phyloP scores from a whole-genome alignment of 1,140 invertebrate species.

The Lethrus apterus region DNA sequence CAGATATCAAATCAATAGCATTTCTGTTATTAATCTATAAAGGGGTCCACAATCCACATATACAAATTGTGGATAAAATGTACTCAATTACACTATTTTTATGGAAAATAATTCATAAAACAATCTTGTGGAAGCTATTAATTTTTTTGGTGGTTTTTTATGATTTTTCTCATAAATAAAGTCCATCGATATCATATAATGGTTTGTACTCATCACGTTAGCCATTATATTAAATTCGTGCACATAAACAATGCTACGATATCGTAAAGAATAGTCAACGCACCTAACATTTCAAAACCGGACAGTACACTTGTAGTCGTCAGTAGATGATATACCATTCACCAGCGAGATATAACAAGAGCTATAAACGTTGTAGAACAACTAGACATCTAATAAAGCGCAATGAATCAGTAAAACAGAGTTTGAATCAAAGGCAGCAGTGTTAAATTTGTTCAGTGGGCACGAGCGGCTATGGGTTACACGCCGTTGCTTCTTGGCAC shows the following conservation, averaged over 20 bases:
- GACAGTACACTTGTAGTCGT: conserved; percentile 6
- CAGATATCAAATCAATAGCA: too few species aligned
- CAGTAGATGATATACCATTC: conserved; percentile 6
- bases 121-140: too few species aligned
- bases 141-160: too few species aligned
- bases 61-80: too few species aligned
- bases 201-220: conserved; percentile 7
- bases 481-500: conserved; percentile 21
- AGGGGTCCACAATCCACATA: too few species aligned
- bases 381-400: conserved; percentile 24
- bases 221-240: conserved; percentile 14
- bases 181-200: background rate
- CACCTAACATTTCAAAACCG: conserved; percentile 13
- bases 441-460: conserved; percentile 32
- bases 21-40: too few species aligned
- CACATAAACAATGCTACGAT: conserved; percentile 4
- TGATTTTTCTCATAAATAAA: conserved; percentile 11
- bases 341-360: conserved; percentile 6
- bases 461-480: conserved; percentile 28
- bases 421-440: conserved; percentile 28
- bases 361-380: conserved; percentile 12
- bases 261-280: conserved; percentile 12
- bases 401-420: conserved; percentile 31
- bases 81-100: too few species aligned
- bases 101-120: too few species aligned